Conservation (phyloP, 1,140 invertebrate genomes). For the Scaptomyza hsui region DNA sequence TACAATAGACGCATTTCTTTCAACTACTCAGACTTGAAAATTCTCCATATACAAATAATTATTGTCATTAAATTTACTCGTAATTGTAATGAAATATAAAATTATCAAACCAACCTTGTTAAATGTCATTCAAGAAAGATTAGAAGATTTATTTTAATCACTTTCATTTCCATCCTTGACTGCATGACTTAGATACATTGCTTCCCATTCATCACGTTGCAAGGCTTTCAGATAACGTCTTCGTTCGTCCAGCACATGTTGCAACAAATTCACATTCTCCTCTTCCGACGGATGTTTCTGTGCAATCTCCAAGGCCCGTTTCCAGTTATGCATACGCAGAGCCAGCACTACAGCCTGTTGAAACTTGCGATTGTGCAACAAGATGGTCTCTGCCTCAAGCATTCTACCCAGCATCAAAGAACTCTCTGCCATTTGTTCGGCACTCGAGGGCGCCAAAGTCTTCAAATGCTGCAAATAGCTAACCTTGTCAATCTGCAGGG, state of each 20-base stretch:
- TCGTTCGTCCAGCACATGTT: slow-evolving; percentile 91
- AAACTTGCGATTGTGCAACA: slow-evolving; percentile 91
- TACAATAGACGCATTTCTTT: no score
- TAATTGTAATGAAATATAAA: no score
- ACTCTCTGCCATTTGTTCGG: slow-evolving; percentile 91
- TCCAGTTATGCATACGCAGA: slow-evolving; percentile 94
- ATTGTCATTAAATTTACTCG: no score
- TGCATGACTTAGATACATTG: slow-evolving; percentile 87
- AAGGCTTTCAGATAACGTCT: slow-evolving; percentile 90
- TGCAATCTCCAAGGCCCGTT: slow-evolving; percentile 93
- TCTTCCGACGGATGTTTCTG: slow-evolving; percentile 89
- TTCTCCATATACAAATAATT: no score
- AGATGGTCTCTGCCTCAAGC: slow-evolving; percentile 92
- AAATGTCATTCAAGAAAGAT: no score
- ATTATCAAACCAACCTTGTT: no score
- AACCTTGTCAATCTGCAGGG: slow-evolving; percentile 95
- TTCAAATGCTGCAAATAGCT: slow-evolving; percentile 93
- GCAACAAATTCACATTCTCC: slow-evolving; percentile 86
- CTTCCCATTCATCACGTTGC: slow-evolving; percentile 91
- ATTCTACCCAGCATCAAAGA: slow-evolving; percentile 91
- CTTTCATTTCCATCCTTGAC: slow-evolving; percentile 84
- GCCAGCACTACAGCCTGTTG: slow-evolving; percentile 92
- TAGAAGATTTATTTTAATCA: no score
- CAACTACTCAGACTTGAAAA: no score
- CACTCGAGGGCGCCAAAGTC: slow-evolving; percentile 85